Conservation (phyloP, 2,888 invertebrate species). For the Lasioglossum villosulum region DNA sequence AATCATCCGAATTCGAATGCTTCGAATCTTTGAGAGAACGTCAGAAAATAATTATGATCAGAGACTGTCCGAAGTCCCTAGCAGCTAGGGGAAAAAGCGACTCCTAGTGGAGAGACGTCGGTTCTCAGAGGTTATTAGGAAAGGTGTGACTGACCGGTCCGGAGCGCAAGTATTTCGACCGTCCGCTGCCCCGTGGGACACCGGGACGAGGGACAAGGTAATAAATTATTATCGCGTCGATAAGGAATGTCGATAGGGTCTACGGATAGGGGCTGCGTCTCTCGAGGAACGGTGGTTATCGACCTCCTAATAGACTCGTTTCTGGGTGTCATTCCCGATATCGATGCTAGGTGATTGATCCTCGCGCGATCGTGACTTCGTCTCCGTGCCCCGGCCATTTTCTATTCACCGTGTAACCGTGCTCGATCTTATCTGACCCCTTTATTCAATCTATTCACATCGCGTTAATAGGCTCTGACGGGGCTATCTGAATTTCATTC, state of each 20-base stretch:
- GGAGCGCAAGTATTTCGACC: slow-evolving; percentile 26
- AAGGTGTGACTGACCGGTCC: slow-evolving; percentile 48
- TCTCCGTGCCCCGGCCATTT: slow-evolving; percentile 43
- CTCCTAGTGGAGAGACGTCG: slow-evolving; percentile 26
- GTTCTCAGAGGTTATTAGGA: slow-evolving; percentile 18
- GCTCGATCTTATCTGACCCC: slow-evolving; percentile 60
- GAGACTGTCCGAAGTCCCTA: too few species aligned
- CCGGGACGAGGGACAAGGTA: slow-evolving; percentile 71
- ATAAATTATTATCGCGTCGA: slow-evolving; percentile 82
- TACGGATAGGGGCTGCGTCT: slow-evolving; percentile 74
- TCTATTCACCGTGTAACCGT: slow-evolving; percentile 59
- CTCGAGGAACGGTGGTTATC: slow-evolving; percentile 73
- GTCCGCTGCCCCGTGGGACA: slow-evolving; percentile 41
- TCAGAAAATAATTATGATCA: too few species aligned
- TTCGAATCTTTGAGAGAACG: too few species aligned
- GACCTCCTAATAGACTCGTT: slow-evolving; percentile 78
- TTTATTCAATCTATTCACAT: slow-evolving; percentile 66
- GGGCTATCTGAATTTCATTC: slow-evolving; percentile 50
- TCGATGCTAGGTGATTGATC: slow-evolving; percentile 69
- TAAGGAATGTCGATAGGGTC: slow-evolving; percentile 82
- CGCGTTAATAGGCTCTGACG: slow-evolving; percentile 60
- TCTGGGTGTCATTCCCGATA: slow-evolving; percentile 75
- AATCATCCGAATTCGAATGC: too few species aligned
- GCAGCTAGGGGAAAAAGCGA: neutral
- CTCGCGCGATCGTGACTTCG: slow-evolving; percentile 59